Evolutionary conservation across 2,888 invertebrate species (phyloP), one percentile per base, ranked within the genome.

Genomic region (Caenorhabditis sp.): DNA sequence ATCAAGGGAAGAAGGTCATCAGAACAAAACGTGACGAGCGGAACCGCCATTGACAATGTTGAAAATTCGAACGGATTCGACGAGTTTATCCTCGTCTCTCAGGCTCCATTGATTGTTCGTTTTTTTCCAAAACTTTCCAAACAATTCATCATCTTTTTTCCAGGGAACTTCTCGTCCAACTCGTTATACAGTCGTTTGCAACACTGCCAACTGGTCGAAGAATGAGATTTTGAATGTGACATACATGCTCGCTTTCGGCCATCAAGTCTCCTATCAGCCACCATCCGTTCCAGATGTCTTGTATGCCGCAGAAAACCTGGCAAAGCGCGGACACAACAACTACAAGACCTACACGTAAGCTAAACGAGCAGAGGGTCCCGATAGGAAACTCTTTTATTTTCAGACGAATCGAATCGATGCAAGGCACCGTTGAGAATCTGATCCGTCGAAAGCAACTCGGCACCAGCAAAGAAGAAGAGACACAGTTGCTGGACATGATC

Each of bases 291-390:
- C 84, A 5, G 47, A 68, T 35, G 80, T 84, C 28, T 24, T 83
- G 15, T 84, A 72, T 58, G 83, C 69, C 0, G 86, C 86, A 6
- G 58, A 62, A 15, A 84, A 84, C n/a, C 15, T 82, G 20, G 84
- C 86, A 11, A 86, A 86, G 24, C n/a, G 86, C 8, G 86, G 83
- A 1, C 55, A 62, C 6, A 72, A 80, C 40, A 80, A 84, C 40
- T 83, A 47, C 64, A 82, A 76, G 50, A 55, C 65, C 0, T 37
- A 64, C 28, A 40, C 44, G 86, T 86, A 22, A 70, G 84, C 47
- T 13, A 5, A 1, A 9, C 6, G 55, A 56, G 5, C 18, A 20
- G 18, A 22, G 60, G 13, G 37, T 24, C 4, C 24, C 3, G 13
- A 2, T 40, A 11, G 6, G 13, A 40, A 32, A 32, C 5, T 6